phyloP scores from a whole-genome alignment of 2,888 invertebrate species.

The Andrena dorsata region DNA sequence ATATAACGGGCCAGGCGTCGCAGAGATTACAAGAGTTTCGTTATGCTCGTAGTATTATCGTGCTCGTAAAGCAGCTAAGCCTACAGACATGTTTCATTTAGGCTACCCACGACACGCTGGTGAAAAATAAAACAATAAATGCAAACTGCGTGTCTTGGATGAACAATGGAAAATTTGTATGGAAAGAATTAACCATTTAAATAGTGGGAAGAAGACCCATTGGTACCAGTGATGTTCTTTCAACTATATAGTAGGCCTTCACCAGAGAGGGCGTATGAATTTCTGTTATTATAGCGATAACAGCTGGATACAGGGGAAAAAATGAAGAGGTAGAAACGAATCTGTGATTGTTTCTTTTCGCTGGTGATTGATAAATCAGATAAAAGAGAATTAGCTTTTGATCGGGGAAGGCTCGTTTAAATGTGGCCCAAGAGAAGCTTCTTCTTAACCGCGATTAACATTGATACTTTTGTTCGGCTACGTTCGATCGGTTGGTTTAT shows the following conservation, averaged over 20 bases:
- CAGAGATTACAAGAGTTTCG: constrained; percentile 33
- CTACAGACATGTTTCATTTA: constrained; percentile 1
- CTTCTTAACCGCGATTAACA: constrained; percentile 42
- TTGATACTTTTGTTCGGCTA: constrained; percentile 1
- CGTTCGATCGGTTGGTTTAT: constrained; percentile 6
- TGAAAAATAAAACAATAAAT: constrained; percentile 29
- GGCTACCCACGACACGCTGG: constrained; percentile 15
- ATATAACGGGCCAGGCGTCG: constrained; percentile 22
- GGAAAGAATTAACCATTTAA: constrained; percentile 7
- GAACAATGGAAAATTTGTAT: constrained; percentile 25
- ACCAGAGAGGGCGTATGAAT: constrained; percentile 21
- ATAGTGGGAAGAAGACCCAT: constrained; percentile 16
- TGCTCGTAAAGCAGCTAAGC: constrained; percentile 8
- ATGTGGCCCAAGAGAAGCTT: constrained; percentile 21
- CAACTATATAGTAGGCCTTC: constrained; percentile 20
- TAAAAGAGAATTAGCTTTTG: constrained; percentile 25
- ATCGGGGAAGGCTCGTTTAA: constrained; percentile 10
- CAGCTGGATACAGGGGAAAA: constrained; percentile 32
- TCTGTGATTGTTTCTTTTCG: constrained; percentile 62
- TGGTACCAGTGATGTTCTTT: constrained; percentile 42
- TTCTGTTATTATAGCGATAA: constrained; percentile 39
- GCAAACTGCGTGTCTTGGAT: constrained; percentile 6
- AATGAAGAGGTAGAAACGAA: constrained; percentile 46
- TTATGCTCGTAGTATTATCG: constrained; percentile 37
- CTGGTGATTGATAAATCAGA: constrained; percentile 19